Base-by-base conservation (phyloP, 2,113 vertebrate genomes). In the Bubo blakistoni region DNA sequence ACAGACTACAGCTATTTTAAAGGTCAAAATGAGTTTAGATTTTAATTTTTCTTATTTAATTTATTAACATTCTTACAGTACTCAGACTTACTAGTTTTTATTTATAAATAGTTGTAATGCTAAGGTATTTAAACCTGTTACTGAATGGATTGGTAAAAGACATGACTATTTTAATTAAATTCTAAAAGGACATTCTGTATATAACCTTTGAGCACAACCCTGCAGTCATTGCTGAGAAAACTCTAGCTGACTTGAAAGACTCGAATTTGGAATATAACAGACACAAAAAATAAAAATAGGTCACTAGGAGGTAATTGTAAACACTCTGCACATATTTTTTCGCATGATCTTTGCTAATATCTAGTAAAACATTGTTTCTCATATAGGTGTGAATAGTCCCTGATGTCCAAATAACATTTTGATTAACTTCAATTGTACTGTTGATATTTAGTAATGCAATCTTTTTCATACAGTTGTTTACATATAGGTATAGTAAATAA, bases 271-370 rank as follows among this genome's bases (percentile, higher is more conserved):
- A 85, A 80, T 77, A 21, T 82, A 94, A 71, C 42, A 54, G 86
- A 86, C 80, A 84, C 6, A 81, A 61, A 78, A 92, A 87, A 59
- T 72, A 87, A 94, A 95, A 89, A 85, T 76, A 94, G 90, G 92
- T 93, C 93, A 91, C 54, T 86, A 80, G 73, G 54, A 91, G 89
- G 73, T 91, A 89, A 94, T 47, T 82, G 62, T 66, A 82, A 94
- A 74, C 74, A 66, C 29, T 30, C 52, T 5, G 15, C 81, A 42
- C 4, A 0, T 78, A 10, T 58, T 95, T 87, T 87, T 82, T 24
- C 14, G 4, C 44, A 18, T 79, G 81, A 34, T 66, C 76, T 91
- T 62, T 58, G 42, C 59, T 94, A 88, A 38, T 86, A 88, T 22
- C n/a, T 59, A 38, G 32, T 63, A 69, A 82, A 88, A 58, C 32